phyloP scores from a whole-genome alignment of 2,888 invertebrate species.

The Gisinianus flammeolus region DNA sequence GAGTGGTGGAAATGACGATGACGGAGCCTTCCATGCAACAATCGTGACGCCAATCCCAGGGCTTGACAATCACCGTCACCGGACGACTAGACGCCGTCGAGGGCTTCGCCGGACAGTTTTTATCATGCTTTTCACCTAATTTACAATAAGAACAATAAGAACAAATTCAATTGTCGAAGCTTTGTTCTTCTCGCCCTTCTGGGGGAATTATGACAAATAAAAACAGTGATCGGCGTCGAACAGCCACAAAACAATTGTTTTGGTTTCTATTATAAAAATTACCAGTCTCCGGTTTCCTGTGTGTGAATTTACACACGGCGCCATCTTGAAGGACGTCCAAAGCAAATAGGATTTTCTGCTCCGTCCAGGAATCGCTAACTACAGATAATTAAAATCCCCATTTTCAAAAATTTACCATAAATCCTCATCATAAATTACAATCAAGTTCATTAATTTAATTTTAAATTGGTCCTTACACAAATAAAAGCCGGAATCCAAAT shows the following conservation, averaged over 20 bases:
- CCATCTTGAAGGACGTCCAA: constrained; percentile 42
- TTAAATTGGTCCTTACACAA: constrained; percentile 43
- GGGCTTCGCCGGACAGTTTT: neutral
- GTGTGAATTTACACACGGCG: neutral
- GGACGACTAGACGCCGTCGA: neutral
- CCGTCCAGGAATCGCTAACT: constrained; percentile 50
- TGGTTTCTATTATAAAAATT: no score
- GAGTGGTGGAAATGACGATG: neutral
- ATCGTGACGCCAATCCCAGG: constrained; percentile 25
- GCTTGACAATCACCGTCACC: constrained; percentile 7
- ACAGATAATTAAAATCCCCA: neutral
- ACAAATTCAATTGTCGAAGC: no score
- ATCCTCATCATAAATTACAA: no score
- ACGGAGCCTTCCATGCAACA: constrained; percentile 7
- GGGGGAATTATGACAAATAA: neutral
- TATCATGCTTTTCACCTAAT: neutral
- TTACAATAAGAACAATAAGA: no score
- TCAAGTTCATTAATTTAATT: no score
- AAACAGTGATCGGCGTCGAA: no score
- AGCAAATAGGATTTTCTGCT: constrained; percentile 45
- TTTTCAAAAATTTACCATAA: no score
- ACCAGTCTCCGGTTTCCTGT: neutral
- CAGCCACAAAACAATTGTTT: no score
- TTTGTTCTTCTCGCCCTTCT: neutral
- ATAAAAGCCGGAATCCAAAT: constrained; percentile 47